These are phyloP conservation scores for Aporophyla nigra DNA, from an alignment of 2,888 invertebrate genomes.

Conservation along the genomic window DNA sequence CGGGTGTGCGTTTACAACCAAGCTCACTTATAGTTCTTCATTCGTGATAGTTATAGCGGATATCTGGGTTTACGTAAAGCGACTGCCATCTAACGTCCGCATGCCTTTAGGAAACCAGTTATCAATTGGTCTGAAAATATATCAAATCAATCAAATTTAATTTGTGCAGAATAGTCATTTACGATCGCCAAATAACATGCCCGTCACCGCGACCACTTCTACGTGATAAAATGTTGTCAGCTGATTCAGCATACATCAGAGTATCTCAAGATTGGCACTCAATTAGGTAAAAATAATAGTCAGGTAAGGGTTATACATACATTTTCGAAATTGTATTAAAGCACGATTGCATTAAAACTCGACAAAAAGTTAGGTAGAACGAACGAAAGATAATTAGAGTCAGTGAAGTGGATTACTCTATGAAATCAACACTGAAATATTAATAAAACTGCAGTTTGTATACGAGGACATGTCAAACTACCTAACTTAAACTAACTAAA, in stretches of 20 bases:
- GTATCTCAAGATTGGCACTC: not conserved
- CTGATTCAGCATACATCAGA: not conserved
- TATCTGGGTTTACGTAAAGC: constrained; percentile 58
- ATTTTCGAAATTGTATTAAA: not conserved
- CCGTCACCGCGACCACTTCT: not conserved
- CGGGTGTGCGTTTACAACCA: constrained; percentile 15
- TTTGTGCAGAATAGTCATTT: not conserved
- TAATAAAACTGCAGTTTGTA: constrained; percentile 43
- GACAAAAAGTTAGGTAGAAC: constrained; percentile 44
- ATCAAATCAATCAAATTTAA: constrained; percentile 8
- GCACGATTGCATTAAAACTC: not conserved
- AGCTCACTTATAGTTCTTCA: constrained; percentile 20
- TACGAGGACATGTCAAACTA: not conserved
- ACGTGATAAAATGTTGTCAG: not conserved
- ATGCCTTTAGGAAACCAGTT: constrained; percentile 27
- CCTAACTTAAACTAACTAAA: too few relatives aligned
- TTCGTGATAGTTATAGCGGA: constrained; percentile 52
- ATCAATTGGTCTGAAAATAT: constrained; percentile 9
- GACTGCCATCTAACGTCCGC: constrained; percentile 44
- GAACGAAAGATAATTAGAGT: constrained; percentile 62
- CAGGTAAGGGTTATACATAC: not conserved
- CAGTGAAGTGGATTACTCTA: constrained; percentile 69
- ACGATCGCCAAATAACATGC: not conserved
- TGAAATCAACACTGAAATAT: constrained; percentile 49
- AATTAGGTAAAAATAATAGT: not conserved